Conservation (phyloP, 2,113 vertebrate species). For the Pyrgilauda ruficollis region DNA sequence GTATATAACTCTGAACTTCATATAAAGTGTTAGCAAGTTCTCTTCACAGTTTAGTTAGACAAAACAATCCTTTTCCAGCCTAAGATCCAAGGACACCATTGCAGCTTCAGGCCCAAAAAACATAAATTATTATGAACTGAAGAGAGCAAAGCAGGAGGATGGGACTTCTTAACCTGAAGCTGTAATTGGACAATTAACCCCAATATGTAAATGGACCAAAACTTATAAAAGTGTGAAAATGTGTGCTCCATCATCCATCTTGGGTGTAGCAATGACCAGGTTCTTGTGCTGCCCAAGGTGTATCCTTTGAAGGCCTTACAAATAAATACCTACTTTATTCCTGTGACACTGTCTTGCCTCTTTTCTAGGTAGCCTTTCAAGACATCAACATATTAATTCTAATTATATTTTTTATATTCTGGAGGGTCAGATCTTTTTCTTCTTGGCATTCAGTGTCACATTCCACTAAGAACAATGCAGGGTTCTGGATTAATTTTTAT, state of each 20-base stretch:
- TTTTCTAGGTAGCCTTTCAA: background rate
- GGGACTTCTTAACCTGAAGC: background rate
- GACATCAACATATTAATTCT: background rate
- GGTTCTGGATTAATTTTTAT: background rate
- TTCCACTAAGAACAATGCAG: background rate
- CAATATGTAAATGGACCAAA: background rate
- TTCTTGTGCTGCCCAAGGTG: background rate
- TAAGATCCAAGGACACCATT: fast-evolving
- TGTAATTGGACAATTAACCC: background rate
- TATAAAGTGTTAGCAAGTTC: background rate
- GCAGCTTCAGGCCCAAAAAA: background rate
- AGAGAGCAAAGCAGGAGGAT: background rate
- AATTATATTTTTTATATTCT: background rate
- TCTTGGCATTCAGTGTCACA: background rate
- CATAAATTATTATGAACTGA: background rate
- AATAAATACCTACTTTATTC: too few species aligned
- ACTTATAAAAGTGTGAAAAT: background rate
- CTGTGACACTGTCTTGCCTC: background rate
- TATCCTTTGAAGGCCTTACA: background rate
- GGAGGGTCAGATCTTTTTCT: background rate
- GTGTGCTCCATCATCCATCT: fast-evolving
- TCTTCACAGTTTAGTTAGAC: background rate
- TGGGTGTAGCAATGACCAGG: fast-evolving
- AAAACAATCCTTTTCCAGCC: background rate
- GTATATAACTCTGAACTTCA: background rate